Percentiles rank a stretch among this genome's conserved stretches.
Conservation (phyloP, 2,888 invertebrate genomes). For the Eudasyphora cyanicolor region DNA sequence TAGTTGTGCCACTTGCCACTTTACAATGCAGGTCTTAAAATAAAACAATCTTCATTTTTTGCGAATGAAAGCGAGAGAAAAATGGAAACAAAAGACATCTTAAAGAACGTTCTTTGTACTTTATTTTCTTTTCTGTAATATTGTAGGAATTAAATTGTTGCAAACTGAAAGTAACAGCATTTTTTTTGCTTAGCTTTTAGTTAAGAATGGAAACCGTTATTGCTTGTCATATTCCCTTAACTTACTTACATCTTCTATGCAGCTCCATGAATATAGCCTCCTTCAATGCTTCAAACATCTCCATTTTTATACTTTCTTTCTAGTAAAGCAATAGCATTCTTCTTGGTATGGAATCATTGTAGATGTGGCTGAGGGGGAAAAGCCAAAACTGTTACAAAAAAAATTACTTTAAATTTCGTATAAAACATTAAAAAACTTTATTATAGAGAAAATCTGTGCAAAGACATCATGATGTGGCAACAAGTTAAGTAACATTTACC, state of each 20-base stretch:
- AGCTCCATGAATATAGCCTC: not conserved
- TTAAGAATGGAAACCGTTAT: not conserved
- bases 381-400: constrained; percentile 1
- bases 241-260: not conserved
- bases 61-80: not conserved
- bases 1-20: not conserved
- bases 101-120: not conserved
- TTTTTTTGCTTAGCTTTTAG: not conserved
- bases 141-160: constrained; percentile 15
- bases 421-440: constrained; percentile 24
- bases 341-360: not conserved
- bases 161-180: not conserved
- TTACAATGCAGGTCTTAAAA: constrained; percentile 6
- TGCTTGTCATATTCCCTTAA: not conserved
- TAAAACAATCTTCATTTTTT: constrained; percentile 12
- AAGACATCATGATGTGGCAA: constrained; percentile 62
- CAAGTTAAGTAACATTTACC: constrained; percentile 64
- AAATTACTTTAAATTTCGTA: constrained; percentile 15
- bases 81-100: not conserved
- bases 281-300: not conserved
- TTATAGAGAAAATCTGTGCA: constrained; percentile 54
- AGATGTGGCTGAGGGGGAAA: constrained; percentile 19
- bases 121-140: not conserved
- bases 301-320: not conserved
- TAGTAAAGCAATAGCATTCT: not conserved